These are phyloP conservation scores for Albula glossodonta DNA, from an alignment of 2,113 vertebrate genomes.

Conservation along the genomic window DNA sequence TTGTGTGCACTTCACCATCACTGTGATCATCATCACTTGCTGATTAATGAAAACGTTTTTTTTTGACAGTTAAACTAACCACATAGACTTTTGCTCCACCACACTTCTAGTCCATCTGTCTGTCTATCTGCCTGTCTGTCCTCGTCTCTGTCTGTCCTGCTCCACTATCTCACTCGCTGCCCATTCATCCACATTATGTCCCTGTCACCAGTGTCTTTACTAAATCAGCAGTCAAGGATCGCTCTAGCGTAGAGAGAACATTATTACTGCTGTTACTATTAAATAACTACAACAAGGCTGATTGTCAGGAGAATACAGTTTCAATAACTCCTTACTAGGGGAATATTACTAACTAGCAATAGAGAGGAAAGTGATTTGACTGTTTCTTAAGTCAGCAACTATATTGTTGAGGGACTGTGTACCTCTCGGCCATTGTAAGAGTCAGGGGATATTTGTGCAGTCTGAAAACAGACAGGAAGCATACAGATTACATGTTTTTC, in stretches of 20 bases:
- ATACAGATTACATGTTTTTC: neutral
- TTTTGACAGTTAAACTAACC: conserved; percentile 15
- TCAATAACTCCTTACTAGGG: neutral
- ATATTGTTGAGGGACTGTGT: neutral
- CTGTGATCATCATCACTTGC: conserved; percentile 46
- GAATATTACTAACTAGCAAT: neutral
- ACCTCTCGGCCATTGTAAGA: neutral
- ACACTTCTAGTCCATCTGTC: neutral
- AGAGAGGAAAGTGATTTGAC: neutral
- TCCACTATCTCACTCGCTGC: conserved; percentile 40
- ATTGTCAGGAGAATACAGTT: neutral
- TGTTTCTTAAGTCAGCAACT: neutral
- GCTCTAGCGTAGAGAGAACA: neutral
- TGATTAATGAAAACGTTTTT: conserved; percentile 49
- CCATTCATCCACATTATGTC: conserved; percentile 21
- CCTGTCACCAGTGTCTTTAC: conserved; percentile 12
- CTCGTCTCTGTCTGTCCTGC: conserved; percentile 22
- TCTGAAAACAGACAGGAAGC: neutral
- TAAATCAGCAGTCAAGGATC: neutral
- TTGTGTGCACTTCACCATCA: conserved; percentile 1
- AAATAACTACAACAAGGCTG: neutral
- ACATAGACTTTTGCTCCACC: neutral
- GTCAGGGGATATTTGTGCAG: neutral
- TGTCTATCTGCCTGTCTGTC: conserved; percentile 35
- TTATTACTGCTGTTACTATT: neutral